A percentile compares a stretch with the other conserved stretches of the same genome.
These are phyloP conservation scores for Lepidurus apus DNA, from an alignment of 1,140 invertebrate species.

Conservation along the genomic window DNA sequence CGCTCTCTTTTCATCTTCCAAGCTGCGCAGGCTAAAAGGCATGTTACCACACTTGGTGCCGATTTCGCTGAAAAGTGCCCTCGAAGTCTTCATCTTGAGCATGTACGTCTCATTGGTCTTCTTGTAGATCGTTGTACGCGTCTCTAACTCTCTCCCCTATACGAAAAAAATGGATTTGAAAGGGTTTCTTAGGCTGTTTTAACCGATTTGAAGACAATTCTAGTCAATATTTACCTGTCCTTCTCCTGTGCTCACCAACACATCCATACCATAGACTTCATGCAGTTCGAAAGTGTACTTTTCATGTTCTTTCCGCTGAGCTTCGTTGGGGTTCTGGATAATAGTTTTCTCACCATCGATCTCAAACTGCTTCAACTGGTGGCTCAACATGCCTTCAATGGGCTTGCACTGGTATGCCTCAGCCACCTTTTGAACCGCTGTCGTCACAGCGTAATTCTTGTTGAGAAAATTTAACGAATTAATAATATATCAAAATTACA, in stretches of 20 bases:
- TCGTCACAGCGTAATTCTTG: conserved; percentile 86
- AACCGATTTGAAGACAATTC: background rate
- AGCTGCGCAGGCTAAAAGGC: conserved; percentile 82
- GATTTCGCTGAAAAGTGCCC: conserved; percentile 87
- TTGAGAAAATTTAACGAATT: background rate
- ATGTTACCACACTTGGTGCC: conserved; percentile 85
- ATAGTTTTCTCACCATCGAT: conserved; percentile 99
- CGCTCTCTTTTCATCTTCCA: conserved; percentile 95
- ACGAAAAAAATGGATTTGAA: conserved; percentile 29
- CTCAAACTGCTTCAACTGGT: conserved; percentile 92
- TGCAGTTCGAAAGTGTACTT: conserved; percentile 93
- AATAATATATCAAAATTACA: conserved; percentile 12
- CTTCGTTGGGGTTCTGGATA: conserved; percentile 95
- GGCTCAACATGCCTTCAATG: conserved; percentile 97
- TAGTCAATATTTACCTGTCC: conserved; percentile 56
- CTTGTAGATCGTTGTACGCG: conserved; percentile 94
- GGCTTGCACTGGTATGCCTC: conserved; percentile 93
- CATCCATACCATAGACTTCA: conserved; percentile 98
- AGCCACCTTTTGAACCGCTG: conserved; percentile 87
- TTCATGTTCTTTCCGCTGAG: conserved; percentile 95
- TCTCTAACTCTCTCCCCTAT: conserved; percentile 81
- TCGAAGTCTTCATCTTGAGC: conserved; percentile 92
- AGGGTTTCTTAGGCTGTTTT: background rate
- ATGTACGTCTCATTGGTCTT: conserved; percentile 97
- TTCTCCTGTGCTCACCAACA: conserved; percentile 90